Percentiles rank a stretch among this genome's conserved stretches.
Evolutionary conservation across 2,888 invertebrate genomes (phyloP).

Genomic region (Euclidia mi): DNA sequence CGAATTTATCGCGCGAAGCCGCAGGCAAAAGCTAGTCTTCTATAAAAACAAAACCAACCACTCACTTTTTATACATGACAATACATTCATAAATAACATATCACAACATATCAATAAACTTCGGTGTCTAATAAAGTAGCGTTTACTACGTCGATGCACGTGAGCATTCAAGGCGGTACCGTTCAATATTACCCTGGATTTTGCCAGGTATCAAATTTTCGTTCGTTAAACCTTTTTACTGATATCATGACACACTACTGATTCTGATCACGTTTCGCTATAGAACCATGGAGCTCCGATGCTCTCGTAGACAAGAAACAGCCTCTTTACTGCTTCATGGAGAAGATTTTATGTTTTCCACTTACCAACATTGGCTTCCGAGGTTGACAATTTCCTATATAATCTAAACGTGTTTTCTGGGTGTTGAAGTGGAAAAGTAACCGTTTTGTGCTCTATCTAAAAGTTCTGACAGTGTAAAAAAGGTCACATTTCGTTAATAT

Average conservation of each 20-base stretch:
- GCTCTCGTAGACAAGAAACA: slow-evolving; percentile 81
- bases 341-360: slow-evolving; percentile 80
- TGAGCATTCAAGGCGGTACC: slow-evolving; percentile 22
- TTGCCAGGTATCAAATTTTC: slow-evolving; percentile 42
- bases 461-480: slow-evolving; percentile 9
- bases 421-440: slow-evolving; percentile 36
- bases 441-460: slow-evolving; percentile 46
- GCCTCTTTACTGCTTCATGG: slow-evolving; percentile 80
- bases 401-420: slow-evolving; percentile 64
- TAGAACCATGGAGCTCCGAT: slow-evolving; percentile 71
- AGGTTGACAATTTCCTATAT: slow-evolving; percentile 74
- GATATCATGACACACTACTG: slow-evolving; percentile 51
- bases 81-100: slow-evolving; percentile 16
- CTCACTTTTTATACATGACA: slow-evolving; percentile 9
- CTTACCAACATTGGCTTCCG: slow-evolving; percentile 81
- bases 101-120: slow-evolving; percentile 36
- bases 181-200: slow-evolving; percentile 39
- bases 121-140: slow-evolving; percentile 26
- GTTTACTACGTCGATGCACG: slow-evolving; percentile 22
- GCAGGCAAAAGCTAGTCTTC: not conserved
- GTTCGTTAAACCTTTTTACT: slow-evolving; percentile 45
- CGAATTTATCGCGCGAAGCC: no score
- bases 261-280: slow-evolving; percentile 76
- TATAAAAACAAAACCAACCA: not conserved
- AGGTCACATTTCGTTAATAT: no score